Conservation (phyloP, 2,888 invertebrate species). For the Agonum fuliginosum region DNA sequence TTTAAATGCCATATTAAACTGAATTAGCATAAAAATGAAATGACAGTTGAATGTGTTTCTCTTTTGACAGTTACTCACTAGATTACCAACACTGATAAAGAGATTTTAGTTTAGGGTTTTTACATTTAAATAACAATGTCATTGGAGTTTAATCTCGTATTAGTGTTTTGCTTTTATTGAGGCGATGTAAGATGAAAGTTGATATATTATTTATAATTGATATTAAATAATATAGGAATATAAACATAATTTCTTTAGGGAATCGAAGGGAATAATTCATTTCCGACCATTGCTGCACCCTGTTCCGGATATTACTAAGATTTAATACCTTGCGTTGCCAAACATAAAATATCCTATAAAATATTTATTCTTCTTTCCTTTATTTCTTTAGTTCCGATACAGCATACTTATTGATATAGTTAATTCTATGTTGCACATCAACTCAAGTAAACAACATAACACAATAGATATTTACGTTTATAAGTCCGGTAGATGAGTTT, state of each 20-base stretch:
- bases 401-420: too few species aligned
- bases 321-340: too few species aligned
- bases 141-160: not conserved
- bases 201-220: not conserved
- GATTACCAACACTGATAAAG: slow-evolving; percentile 22
- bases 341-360: too few species aligned
- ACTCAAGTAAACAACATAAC: too few species aligned
- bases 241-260: slow-evolving; percentile 27
- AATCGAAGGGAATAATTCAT: slow-evolving; percentile 29
- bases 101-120: slow-evolving; percentile 15
- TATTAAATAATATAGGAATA: not conserved
- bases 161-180: not conserved
- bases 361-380: too few species aligned
- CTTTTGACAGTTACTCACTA: slow-evolving; percentile 44
- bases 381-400: too few species aligned
- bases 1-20: slow-evolving; percentile 71
- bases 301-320: slow-evolving; percentile 48
- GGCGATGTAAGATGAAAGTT: not conserved
- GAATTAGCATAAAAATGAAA: slow-evolving; percentile 72
- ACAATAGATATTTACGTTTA: too few species aligned
- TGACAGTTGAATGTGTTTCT: slow-evolving; percentile 42
- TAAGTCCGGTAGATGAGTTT: too few species aligned
- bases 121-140: slow-evolving; percentile 34
- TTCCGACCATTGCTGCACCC: slow-evolving; percentile 15
- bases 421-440: too few species aligned